Evolutionary conservation across 2,888 invertebrate species (phyloP).

Genomic region (Drosophila kambysellisi): DNA sequence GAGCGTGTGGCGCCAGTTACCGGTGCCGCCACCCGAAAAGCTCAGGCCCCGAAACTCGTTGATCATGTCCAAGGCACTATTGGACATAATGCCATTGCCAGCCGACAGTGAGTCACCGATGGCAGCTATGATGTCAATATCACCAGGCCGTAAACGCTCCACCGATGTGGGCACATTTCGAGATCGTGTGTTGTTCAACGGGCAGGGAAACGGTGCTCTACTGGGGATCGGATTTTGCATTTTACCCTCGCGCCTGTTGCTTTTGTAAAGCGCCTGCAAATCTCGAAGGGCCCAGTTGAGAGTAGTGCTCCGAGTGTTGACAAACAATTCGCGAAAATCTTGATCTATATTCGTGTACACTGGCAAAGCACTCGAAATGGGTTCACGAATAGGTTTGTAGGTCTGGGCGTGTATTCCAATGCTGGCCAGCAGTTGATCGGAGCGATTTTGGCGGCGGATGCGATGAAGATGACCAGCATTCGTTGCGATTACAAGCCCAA

Average conservation of each 20-base stretch:
- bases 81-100: constrained; percentile 86
- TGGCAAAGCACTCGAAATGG: constrained; percentile 46
- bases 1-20: constrained; percentile 86
- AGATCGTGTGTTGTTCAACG: constrained; percentile 80
- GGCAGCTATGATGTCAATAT: constrained; percentile 87
- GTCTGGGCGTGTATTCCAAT: constrained; percentile 58
- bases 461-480: constrained; percentile 20
- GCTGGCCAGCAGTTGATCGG: constrained; percentile 59
- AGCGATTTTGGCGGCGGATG: constrained; percentile 53
- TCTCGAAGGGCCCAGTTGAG: constrained; percentile 49
- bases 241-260: constrained; percentile 67
- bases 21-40: constrained; percentile 86
- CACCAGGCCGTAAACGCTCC: constrained; percentile 86
- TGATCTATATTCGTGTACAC: constrained; percentile 72
- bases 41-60: constrained; percentile 86
- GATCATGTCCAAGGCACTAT: constrained; percentile 84
- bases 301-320: constrained; percentile 47
- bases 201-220: constrained; percentile 83
- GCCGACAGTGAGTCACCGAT: constrained; percentile 88
- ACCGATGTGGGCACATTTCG: constrained; percentile 85
- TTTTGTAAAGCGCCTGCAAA: constrained; percentile 41
- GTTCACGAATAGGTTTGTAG: constrained; percentile 32
- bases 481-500: constrained; percentile 4
- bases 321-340: constrained; percentile 56
- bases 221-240: constrained; percentile 74